Evolutionary conservation across 2,113 vertebrate genomes (phyloP).

Genomic region (Tachycineta bicolor): DNA sequence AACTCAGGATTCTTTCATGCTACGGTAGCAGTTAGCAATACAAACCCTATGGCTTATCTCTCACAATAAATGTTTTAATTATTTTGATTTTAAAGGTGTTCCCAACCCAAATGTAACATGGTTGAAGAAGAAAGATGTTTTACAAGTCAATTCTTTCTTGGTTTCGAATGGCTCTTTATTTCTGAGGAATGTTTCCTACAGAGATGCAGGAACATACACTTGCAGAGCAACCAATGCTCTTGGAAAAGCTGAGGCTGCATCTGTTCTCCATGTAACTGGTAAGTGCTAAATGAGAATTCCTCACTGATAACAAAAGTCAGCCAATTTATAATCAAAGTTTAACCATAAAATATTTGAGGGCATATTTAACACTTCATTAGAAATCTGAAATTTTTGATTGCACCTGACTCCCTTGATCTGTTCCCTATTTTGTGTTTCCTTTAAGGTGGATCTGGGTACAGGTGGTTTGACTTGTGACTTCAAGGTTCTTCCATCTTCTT

Average conservation of each 20-base stretch:
- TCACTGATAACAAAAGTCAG: background rate
- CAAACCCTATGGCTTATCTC: background rate
- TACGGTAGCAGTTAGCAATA: rapidly evolving
- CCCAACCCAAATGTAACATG: constrained; percentile 82
- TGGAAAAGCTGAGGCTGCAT: constrained; percentile 76
- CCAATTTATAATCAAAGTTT: background rate
- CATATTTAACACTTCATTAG: background rate
- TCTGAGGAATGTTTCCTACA: constrained; percentile 78
- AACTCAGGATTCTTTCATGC: background rate
- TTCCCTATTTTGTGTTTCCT: background rate
- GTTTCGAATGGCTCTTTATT: constrained; percentile 81
- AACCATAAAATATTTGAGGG: background rate
- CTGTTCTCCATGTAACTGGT: constrained; percentile 78
- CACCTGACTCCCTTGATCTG: background rate
- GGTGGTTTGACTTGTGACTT: background rate
- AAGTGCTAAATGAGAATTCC: constrained; percentile 27
- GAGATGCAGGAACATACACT: constrained; percentile 78
- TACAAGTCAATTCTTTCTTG: constrained; percentile 40
- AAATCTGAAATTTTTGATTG: background rate
- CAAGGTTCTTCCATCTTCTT: background rate
- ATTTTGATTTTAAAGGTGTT: constrained; percentile 73
- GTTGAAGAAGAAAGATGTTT: constrained; percentile 72
- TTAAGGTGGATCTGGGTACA: background rate
- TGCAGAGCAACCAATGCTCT: constrained; percentile 83
- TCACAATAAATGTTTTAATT: background rate